Evolutionary conservation across 2,113 vertebrate species (phyloP).

Genomic region (Aix galericulata): DNA sequence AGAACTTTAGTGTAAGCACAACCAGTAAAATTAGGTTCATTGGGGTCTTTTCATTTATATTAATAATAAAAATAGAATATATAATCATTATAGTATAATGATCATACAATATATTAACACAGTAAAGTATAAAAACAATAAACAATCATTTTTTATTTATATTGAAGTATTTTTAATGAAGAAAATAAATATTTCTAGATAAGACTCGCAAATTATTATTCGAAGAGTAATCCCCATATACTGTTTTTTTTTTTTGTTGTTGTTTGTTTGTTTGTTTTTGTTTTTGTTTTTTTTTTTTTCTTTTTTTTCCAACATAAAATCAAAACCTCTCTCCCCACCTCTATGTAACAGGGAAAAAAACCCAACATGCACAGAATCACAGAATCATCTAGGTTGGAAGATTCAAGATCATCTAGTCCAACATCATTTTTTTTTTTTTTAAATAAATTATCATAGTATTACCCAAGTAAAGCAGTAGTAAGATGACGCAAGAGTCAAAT

Average conservation of each 20-base stretch:
- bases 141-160: too few species aligned
- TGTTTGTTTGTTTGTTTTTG: too few species aligned
- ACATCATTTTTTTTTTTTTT: too few species aligned
- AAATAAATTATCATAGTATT: neutral
- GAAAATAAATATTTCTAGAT: neutral
- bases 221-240: neutral
- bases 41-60: neutral
- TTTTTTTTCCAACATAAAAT: neutral
- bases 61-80: neutral
- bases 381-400: too few species aligned
- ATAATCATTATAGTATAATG: too few species aligned
- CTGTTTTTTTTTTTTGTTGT: neutral
- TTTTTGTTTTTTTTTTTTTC: neutral
- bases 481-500: neutral
- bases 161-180: too few species aligned
- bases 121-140: too few species aligned
- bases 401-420: too few species aligned
- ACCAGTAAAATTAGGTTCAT: neutral
- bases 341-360: neutral
- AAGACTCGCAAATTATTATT: neutral
- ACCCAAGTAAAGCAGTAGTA: neutral
- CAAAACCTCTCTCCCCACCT: neutral
- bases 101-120: too few species aligned
- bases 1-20: neutral
- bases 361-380: too few species aligned